Conservation (phyloP, 2,888 invertebrate species). For the Pherbina coryleti region DNA sequence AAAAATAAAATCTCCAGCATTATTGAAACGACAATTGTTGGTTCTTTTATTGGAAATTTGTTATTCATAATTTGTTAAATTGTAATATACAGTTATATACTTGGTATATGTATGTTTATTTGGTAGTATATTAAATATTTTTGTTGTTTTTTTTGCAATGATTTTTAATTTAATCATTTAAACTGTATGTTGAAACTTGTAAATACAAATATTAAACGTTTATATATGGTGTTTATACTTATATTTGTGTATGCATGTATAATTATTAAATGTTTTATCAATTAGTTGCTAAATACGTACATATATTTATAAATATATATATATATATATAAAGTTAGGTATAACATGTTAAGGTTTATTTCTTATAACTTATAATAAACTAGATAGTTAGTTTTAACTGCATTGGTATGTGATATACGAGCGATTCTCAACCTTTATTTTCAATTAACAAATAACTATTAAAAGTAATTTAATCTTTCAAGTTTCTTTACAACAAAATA, state of each 20-base stretch:
- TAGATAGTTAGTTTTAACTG: not conserved
- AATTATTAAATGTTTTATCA: not conserved
- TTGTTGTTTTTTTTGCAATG: not conserved
- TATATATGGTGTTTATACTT: conserved; percentile 2
- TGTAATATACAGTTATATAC: conserved; percentile 26
- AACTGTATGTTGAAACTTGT: not conserved
- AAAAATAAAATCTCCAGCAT: not conserved
- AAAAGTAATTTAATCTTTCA: not conserved
- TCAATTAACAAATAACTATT: not conserved
- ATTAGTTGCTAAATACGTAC: conserved; percentile 2
- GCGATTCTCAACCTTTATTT: not conserved
- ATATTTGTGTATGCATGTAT: not conserved
- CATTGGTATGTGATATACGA: conserved; percentile 21
- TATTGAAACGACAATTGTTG: not conserved
- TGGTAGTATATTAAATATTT: conserved; percentile 5
- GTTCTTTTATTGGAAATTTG: conserved; percentile 14
- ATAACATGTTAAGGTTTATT: not conserved
- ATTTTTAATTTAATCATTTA: not conserved
- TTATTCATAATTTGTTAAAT: conserved; percentile 23
- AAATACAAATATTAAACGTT: conserved; percentile 30
- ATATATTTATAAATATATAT: conserved; percentile 2
- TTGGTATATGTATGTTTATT: conserved; percentile 22
- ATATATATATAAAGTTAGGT: conserved; percentile 10
- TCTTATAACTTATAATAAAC: not conserved
- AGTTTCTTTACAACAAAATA: conserved; percentile 28